Evolutionary conservation across 2,113 vertebrate species (phyloP).

Genomic region (Podilymbus podiceps): DNA sequence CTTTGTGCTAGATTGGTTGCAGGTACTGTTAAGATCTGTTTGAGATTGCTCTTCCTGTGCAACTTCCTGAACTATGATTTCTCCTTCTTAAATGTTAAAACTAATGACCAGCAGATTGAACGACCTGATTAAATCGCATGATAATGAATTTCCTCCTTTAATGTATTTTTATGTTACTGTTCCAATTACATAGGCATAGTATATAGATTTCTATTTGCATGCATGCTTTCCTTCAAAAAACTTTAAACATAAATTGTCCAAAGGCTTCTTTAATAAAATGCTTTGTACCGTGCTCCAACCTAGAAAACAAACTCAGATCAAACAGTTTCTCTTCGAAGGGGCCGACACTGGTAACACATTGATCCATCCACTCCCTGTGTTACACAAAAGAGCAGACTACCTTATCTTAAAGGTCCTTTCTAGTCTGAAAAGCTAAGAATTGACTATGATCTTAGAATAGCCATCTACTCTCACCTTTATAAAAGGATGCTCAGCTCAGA

Average conservation of each 20-base stretch:
- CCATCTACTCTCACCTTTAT: neutral
- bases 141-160: constrained; percentile 14
- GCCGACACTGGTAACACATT: neutral
- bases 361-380: neutral
- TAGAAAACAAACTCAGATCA: neutral
- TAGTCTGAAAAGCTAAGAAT: neutral
- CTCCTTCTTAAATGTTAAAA: neutral
- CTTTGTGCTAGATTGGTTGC: neutral
- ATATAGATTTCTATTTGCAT: neutral
- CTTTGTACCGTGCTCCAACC: neutral
- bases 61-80: neutral
- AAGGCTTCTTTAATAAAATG: neutral
- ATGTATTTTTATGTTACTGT: neutral
- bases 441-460: neutral
- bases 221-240: neutral
- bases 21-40: neutral
- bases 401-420: neutral
- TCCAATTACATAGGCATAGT: neutral
- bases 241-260: neutral
- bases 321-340: neutral
- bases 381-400: neutral
- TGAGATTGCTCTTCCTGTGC: neutral
- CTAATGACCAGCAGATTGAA: neutral
- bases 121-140: constrained; percentile 1
- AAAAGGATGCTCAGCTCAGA: neutral